Percentiles rank a stretch among this genome's conserved stretches.
Evolutionary conservation across 2,888 invertebrate species (phyloP).

Genomic region (Plebejus argus): DNA sequence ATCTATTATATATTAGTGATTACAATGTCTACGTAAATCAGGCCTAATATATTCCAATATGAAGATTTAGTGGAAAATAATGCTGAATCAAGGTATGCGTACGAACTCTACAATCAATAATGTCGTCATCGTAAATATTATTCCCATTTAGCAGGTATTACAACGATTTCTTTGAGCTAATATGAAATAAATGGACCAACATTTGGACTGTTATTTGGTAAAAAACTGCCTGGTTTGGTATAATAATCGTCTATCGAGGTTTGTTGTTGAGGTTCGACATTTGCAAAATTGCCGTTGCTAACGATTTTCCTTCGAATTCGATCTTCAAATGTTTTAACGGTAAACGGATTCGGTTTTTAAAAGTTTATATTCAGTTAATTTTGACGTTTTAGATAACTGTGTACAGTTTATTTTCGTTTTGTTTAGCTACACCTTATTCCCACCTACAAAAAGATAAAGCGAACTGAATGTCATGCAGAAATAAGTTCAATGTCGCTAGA

Average conservation of each 20-base stretch:
- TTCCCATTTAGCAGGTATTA: not conserved
- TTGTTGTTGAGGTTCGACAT: not conserved
- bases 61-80: slow-evolving; percentile 61
- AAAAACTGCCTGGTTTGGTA: not conserved
- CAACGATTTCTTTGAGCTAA: not conserved
- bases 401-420: not conserved
- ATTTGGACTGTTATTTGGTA: not conserved
- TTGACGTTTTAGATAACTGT: slow-evolving; percentile 35
- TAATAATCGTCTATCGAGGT: not conserved
- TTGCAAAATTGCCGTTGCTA: slow-evolving; percentile 53
- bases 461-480: slow-evolving; percentile 39
- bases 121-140: slow-evolving; percentile 56
- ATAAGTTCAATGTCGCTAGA: slow-evolving; percentile 48
- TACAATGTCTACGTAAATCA: slow-evolving; percentile 49
- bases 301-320: slow-evolving; percentile 77
- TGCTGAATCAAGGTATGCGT: slow-evolving; percentile 71
- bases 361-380: slow-evolving; percentile 44
- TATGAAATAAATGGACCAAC: not conserved
- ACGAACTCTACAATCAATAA: slow-evolving; percentile 63
- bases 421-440: slow-evolving; percentile 1
- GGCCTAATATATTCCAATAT: slow-evolving; percentile 46
- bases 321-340: slow-evolving; percentile 78
- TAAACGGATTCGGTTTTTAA: slow-evolving; percentile 74
- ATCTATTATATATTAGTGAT: slow-evolving; percentile 45
- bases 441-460: slow-evolving; percentile 28